Percentiles rank a stretch among this genome's conserved stretches.
phyloP scores from a whole-genome alignment of 2,113 vertebrate genomes.

The Taurulus bubalis region DNA sequence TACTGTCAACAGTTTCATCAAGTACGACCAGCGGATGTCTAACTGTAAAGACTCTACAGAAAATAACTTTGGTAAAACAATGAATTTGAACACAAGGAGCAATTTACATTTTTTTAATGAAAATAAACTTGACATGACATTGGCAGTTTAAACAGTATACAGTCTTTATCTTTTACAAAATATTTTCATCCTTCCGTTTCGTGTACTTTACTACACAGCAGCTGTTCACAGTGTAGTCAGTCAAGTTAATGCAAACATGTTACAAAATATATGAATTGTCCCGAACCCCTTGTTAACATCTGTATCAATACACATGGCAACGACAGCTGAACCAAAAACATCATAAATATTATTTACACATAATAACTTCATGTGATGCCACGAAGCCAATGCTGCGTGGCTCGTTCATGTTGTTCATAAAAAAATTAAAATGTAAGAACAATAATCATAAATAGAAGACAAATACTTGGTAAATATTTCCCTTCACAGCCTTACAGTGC shows the following conservation, averaged over 20 bases:
- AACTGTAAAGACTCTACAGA: neutral
- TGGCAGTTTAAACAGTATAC: conserved; percentile 46
- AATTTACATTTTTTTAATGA: conserved; percentile 52
- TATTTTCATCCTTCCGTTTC: neutral
- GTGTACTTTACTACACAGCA: conserved; percentile 4
- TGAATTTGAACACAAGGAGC: neutral
- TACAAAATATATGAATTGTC: neutral
- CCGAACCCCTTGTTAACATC: neutral
- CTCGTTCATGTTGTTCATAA: neutral
- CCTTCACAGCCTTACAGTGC: conserved; percentile 26
- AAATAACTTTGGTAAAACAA: neutral
- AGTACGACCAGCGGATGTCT: neutral
- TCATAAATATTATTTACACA: conserved; percentile 14
- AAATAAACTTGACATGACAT: conserved; percentile 60
- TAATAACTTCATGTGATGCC: neutral
- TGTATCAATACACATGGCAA: neutral
- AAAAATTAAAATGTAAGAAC: conserved; percentile 19
- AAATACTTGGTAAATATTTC: conserved; percentile 34
- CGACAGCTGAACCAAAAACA: neutral
- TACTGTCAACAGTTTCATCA: neutral
- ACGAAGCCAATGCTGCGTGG: neutral
- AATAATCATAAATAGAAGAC: conserved; percentile 9
- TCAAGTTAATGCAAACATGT: neutral
- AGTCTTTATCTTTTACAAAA: conserved; percentile 50
- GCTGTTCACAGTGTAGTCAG: neutral